Evolutionary conservation across 2,797 vertebrate species (phyloP), one percentile per base, ranked within the genome.

Genomic region (Mormyrus hasselquistii): DNA sequence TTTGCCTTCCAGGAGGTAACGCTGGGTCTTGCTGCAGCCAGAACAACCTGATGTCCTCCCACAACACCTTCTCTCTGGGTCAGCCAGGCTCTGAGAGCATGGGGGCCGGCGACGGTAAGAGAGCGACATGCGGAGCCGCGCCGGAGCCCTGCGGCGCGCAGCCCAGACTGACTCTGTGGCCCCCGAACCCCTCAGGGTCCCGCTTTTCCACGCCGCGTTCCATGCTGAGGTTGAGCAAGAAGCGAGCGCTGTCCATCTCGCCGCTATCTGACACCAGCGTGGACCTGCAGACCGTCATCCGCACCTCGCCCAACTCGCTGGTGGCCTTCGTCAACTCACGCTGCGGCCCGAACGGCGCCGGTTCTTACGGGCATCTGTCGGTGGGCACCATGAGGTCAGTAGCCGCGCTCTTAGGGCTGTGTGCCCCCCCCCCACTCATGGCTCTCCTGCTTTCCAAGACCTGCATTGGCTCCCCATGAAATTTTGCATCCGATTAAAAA

Each of bases 241-340:
- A 99, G 95, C 95, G 98, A 87, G 97, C 98, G 0, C 94, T 99
- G 91, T 99, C 98, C 93, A 99, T 99, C 93, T 99, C 99, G 0
- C 98, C 99, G 0, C 94, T 99, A 90, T 99, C 98, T 0, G 98
- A 99, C 14, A 96, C 97, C 91, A 99, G 97, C 87, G 95, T 99
- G 7, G 98, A 99, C 93, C 96, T 99, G 89, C 98, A 99, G 95
- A 99, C 98, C 0, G 97, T 99, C 76, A 99, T 99, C 93, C 96
- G 98, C 52, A 99, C 98, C 12, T 99, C 98, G 0, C 98, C 98
- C 89, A 99, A 98, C 95, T 99, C 98, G n/a, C 95, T 99, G 0
- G 97, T 99, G 87, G 98, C 98, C 3, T 99, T 99, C 90, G 98
- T 99, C 93, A 99, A 98, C 94, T 96, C 98, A 1, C 97, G 97